Percentiles rank a stretch among this genome's conserved stretches.
These are phyloP conservation scores for Orycteropus afer DNA, from an alignment of 2,113 vertebrate species.

Conservation along the genomic window DNA sequence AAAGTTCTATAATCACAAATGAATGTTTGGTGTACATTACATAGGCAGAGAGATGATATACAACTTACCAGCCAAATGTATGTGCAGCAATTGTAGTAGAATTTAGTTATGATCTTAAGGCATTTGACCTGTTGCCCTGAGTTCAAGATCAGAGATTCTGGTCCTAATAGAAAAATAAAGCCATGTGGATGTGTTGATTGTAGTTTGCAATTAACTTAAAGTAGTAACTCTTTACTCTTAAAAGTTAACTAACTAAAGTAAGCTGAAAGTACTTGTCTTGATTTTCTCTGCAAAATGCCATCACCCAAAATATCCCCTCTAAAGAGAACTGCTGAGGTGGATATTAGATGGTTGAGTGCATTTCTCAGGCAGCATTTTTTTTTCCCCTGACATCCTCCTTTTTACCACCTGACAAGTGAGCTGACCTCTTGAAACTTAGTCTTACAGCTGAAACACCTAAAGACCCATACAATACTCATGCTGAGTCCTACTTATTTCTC, in stretches of 20 bases:
- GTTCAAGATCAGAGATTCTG: background rate
- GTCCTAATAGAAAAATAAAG: background rate
- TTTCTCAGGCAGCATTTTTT: background rate
- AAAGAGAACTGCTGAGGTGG: background rate
- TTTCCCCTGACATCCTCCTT: background rate
- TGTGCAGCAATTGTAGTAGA: background rate
- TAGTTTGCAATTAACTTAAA: background rate
- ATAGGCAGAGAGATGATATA: background rate
- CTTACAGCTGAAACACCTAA: background rate
- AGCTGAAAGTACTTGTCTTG: background rate
- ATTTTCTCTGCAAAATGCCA: background rate
- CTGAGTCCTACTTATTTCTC: background rate
- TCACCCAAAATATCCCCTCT: background rate
- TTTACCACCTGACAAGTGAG: background rate
- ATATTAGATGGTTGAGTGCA: background rate
- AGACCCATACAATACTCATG: no score
- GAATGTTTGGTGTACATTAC: background rate
- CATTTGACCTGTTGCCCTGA: background rate
- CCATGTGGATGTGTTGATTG: background rate
- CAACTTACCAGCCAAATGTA: background rate
- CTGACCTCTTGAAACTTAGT: background rate
- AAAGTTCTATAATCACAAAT: background rate
- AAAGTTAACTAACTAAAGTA: background rate
- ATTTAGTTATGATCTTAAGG: constrained; percentile 18
- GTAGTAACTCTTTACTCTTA: background rate